These are phyloP conservation scores for Aleiodes testaceus DNA, from an alignment of 2,888 invertebrate genomes.

Conservation along the genomic window DNA sequence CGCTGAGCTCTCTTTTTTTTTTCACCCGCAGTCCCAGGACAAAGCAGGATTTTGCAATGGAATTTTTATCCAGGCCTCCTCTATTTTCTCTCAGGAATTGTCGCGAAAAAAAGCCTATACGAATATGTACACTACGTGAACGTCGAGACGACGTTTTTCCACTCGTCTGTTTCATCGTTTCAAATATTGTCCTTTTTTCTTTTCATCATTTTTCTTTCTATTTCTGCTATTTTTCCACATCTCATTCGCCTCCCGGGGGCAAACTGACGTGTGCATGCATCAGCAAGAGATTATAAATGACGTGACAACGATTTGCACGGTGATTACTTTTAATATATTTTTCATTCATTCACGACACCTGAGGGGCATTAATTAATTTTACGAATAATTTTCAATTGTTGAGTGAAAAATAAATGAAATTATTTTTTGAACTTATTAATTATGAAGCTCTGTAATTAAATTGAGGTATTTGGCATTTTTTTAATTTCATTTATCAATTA, in stretches of 20 bases:
- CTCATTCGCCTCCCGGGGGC: constrained; percentile 24
- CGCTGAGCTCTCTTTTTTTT: constrained; percentile 15
- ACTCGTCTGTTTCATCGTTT: constrained; percentile 32
- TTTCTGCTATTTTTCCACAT: constrained; percentile 20
- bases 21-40: neutral
- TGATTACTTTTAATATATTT: constrained; percentile 8
- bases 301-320: constrained; percentile 28
- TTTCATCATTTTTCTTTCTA: neutral
- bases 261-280: constrained; percentile 19
- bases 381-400: constrained; percentile 1
- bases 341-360: neutral
- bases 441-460: too few species aligned
- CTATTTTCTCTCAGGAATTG: constrained; percentile 3
- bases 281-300: constrained; percentile 21
- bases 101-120: constrained; percentile 23
- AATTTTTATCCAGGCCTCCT: neutral
- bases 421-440: constrained; percentile 1
- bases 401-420: neutral
- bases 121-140: constrained; percentile 14
- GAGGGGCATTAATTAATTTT: constrained; percentile 18
- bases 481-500: too few species aligned
- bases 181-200: constrained; percentile 2
- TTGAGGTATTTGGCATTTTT: neutral
- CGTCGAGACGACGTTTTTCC: constrained; percentile 25
- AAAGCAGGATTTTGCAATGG: constrained; percentile 26